These are phyloP conservation scores for Lypha dubia DNA, from an alignment of 2,888 invertebrate species.

Conservation along the genomic window DNA sequence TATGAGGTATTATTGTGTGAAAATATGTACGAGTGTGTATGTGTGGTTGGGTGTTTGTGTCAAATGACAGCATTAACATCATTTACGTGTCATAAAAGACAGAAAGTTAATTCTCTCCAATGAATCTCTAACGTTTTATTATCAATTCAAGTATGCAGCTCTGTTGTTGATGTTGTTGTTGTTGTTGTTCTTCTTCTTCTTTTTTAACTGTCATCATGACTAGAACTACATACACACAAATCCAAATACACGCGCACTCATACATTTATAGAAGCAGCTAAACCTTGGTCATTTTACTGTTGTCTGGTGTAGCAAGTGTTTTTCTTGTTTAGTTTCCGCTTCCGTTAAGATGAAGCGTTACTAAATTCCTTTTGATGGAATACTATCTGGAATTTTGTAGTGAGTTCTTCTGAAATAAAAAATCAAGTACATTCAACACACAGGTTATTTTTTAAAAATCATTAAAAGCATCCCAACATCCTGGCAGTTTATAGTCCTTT, in stretches of 20 bases:
- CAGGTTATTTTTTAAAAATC: slow-evolving; percentile 40
- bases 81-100: slow-evolving; percentile 68
- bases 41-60: not conserved
- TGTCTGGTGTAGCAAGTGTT: slow-evolving; percentile 74
- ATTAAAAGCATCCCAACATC: slow-evolving; percentile 33
- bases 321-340: slow-evolving; percentile 75
- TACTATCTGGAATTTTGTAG: not conserved
- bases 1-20: not conserved
- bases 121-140: slow-evolving; percentile 58
- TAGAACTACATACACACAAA: slow-evolving; percentile 58
- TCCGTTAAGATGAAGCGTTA: slow-evolving; percentile 78
- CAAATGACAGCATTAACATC: slow-evolving; percentile 64
- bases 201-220: slow-evolving; percentile 63
- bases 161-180: slow-evolving; percentile 23
- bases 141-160: slow-evolving; percentile 62
- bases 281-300: slow-evolving; percentile 45
- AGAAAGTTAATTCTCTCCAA: slow-evolving; percentile 60
- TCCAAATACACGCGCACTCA: slow-evolving; percentile 45
- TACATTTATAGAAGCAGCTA: not conserved
- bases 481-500: slow-evolving; percentile 47
- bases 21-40: not conserved
- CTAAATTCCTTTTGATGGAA: slow-evolving; percentile 75
- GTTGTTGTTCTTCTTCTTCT: not conserved
- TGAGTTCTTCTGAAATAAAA: slow-evolving; percentile 9
- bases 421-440: not conserved